Conservation (phyloP, 2,797 vertebrate species). For the Phoeniculus purpureus region DNA sequence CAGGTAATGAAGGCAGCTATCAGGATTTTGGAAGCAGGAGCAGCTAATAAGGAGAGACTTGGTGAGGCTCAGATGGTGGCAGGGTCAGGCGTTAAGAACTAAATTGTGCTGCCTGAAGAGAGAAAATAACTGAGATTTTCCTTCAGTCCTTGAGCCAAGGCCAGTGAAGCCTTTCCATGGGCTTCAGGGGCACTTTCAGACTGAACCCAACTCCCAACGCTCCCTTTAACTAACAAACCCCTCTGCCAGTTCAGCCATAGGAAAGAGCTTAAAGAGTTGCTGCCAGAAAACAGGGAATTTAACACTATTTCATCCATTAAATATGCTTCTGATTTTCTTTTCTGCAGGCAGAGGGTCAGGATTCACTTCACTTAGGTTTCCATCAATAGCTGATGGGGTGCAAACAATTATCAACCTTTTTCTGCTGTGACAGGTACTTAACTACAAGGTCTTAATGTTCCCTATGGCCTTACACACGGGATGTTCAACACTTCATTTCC, state of each 20-base stretch:
- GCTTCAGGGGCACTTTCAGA: not conserved
- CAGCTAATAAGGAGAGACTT: not conserved
- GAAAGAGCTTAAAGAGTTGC: not conserved
- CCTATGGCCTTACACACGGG: not conserved
- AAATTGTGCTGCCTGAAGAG: not conserved
- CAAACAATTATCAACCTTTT: not conserved
- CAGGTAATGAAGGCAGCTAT: not conserved
- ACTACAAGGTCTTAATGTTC: not conserved
- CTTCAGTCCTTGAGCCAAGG: not conserved
- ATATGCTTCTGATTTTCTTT: no score
- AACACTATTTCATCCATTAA: not conserved
- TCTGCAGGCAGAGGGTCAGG: not conserved
- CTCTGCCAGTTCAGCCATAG: fast-evolving
- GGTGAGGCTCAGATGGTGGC: not conserved
- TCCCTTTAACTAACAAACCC: fast-evolving
- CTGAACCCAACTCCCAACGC: fast-evolving
- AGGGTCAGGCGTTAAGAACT: not conserved
- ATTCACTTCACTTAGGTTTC: not conserved
- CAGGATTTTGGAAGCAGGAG: not conserved
- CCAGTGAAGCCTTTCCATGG: fast-evolving
- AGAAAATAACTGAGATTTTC: not conserved
- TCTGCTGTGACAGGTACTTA: not conserved
- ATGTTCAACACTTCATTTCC: not conserved
- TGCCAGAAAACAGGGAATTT: not conserved
- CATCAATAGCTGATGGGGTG: not conserved